These are phyloP conservation scores for Eublepharis macularius DNA, from an alignment of 2,113 vertebrate species.

Conservation along the genomic window DNA sequence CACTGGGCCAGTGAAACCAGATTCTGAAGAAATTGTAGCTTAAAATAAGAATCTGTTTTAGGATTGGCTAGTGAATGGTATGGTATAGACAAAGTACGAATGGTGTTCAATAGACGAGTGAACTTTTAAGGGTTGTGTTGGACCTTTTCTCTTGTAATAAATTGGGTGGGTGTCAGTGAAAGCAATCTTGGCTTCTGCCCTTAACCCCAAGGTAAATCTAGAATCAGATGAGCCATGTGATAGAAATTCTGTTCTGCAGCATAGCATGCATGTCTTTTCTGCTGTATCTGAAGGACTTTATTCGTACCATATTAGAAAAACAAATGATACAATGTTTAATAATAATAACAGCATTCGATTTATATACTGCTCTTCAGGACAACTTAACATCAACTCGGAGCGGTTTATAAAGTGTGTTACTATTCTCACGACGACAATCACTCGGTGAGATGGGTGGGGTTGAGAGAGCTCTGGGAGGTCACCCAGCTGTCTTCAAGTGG, in stretches of 20 bases:
- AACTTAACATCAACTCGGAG: too few relatives aligned
- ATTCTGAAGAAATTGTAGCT: not conserved
- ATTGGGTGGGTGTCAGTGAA: not conserved
- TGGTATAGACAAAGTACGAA: not conserved
- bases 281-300: not conserved
- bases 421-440: too few relatives aligned
- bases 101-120: too few relatives aligned
- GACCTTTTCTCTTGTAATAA: not conserved
- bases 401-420: too few relatives aligned
- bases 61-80: not conserved
- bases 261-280: not conserved
- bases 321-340: too few relatives aligned
- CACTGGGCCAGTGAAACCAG: not conserved
- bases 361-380: too few relatives aligned
- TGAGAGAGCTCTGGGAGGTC: too few relatives aligned
- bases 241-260: not conserved
- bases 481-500: too few relatives aligned
- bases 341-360: too few relatives aligned
- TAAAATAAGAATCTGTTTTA: not conserved
- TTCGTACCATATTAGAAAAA: not conserved
- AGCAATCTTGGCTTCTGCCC: not conserved
- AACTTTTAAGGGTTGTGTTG: too few relatives aligned
- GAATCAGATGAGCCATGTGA: not conserved
- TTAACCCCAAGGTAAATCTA: not conserved
- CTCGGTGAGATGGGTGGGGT: too few relatives aligned